A percentile compares a stretch with the other conserved stretches of the same genome.
Evolutionary conservation across 1,140 invertebrate genomes (phyloP).

Genomic region (silkworm (Bombyx mori)): DNA sequence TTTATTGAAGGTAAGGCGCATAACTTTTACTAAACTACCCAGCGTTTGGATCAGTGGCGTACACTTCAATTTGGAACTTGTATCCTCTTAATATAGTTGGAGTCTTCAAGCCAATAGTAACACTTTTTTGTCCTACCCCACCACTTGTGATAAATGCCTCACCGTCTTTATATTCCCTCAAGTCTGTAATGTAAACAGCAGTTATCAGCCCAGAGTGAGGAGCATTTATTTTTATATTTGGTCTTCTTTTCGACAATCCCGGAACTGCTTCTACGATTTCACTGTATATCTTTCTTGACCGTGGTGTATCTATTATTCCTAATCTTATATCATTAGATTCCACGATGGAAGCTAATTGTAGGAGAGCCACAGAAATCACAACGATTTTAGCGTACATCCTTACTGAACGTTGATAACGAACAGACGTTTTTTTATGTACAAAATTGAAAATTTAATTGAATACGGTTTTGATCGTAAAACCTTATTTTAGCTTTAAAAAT

Average conservation of each 20-base stretch:
- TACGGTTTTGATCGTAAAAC: too few relatives aligned
- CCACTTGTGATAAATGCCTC: constrained; percentile 45
- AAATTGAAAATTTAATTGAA: too few relatives aligned
- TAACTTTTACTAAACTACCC: constrained; percentile 31
- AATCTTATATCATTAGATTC: constrained; percentile 38
- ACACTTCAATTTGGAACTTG: constrained; percentile 53
- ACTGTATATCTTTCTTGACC: constrained; percentile 42
- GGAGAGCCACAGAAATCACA: background rate
- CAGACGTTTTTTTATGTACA: too few relatives aligned
- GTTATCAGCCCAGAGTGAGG: constrained; percentile 40
- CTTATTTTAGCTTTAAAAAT: too few relatives aligned
- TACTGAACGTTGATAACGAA: background rate
- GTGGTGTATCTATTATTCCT: constrained; percentile 21
- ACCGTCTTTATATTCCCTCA: constrained; percentile 46
- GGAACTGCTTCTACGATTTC: constrained; percentile 50
- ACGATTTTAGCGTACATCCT: constrained; percentile 12
- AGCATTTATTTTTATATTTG: constrained; percentile 39
- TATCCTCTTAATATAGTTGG: constrained; percentile 54
- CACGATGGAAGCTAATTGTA: constrained; percentile 14
- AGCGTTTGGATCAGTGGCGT: constrained; percentile 28
- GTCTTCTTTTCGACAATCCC: constrained; percentile 51
- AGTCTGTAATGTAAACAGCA: constrained; percentile 43
- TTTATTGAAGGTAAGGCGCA: constrained; percentile 23
- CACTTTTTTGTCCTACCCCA: constrained; percentile 43
- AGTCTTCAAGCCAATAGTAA: constrained; percentile 43